Evolutionary conservation across 2,888 invertebrate species (phyloP), one percentile per base, ranked within the genome.

Genomic region (Meteorus cinctellus): DNA sequence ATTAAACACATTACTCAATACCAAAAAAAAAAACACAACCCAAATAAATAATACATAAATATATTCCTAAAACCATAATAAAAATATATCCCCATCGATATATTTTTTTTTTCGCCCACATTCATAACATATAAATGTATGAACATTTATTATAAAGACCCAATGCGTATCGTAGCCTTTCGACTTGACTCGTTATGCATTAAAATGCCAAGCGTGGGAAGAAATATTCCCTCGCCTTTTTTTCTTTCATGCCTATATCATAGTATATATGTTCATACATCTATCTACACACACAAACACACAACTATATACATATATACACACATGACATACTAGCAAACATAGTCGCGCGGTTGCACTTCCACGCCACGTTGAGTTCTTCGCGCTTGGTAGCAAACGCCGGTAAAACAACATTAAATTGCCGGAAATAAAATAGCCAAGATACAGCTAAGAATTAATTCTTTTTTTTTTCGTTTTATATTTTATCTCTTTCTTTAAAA

Each of bases 171-270:
- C 62, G 14, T 65, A 45, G 72, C 72, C 72, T 55, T 72, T 72
- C 55, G 65, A 72, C 31, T 66, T 48, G 72, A 31, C 65, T 72
- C 66, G 48, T 72, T 73, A 73, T 63, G 72, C 36, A 45, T 73
- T 48, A 67, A 73, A 65, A 63, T 55, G n/a, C 66, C 24, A 73
- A 67, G 69, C 74, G 74, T 74, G 74, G 74, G 74, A 74, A 68
- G 68, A 69, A 24, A 74, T 48, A 62, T 69, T 74, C 69, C 69
- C 69, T 41, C 59, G 68, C 63, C 34, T 34, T 62, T 27, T 62
- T 34, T 27, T 62, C 3, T 62, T 34, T 24, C 4, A 48, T 48
- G n/a, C 48, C 19, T 69, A 69, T 31, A 31, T 16, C 19, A 70
- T 27, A 31, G 36, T 59, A 55, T 41, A 48, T n/a, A 14, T 24